Evolutionary conservation across 2,888 invertebrate species (phyloP).

Genomic region (Lingula anatina): DNA sequence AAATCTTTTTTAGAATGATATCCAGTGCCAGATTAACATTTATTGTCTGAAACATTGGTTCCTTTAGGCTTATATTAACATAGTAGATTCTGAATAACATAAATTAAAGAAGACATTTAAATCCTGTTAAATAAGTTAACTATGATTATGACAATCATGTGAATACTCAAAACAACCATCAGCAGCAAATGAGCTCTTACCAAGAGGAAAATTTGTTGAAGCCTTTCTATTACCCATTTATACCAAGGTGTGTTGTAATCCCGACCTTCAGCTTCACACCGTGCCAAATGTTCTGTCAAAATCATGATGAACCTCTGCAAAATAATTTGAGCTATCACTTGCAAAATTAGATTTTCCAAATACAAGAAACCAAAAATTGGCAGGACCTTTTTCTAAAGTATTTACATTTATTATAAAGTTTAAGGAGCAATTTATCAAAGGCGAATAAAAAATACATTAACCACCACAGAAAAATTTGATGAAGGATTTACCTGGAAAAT

Average conservation of each 20-base stretch:
- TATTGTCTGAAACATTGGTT: too few species aligned
- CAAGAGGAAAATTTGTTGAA: constrained; percentile 90
- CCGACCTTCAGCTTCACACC: constrained; percentile 86
- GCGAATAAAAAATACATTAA: too few species aligned
- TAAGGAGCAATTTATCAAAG: not conserved
- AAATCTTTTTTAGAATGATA: too few species aligned
- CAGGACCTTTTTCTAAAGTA: not conserved
- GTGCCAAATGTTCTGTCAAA: constrained; percentile 88
- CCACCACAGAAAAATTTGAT: too few species aligned
- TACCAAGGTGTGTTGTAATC: constrained; percentile 95
- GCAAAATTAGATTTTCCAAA: too few species aligned
- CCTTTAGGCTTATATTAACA: too few species aligned
- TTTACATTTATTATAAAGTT: not conserved
- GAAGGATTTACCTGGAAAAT: constrained; percentile 77
- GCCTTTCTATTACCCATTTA: constrained; percentile 86
- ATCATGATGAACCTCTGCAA: constrained; percentile 90
- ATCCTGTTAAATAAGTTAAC: too few species aligned
- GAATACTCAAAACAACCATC: constrained; percentile 78
- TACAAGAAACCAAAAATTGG: not conserved
- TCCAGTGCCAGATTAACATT: too few species aligned
- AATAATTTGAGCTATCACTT: too few species aligned
- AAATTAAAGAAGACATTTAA: too few species aligned
- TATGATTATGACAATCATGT: constrained; percentile 88
- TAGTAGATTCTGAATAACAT: too few species aligned
- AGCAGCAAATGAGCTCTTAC: constrained; percentile 58